Evolutionary conservation across 2,888 invertebrate genomes (phyloP), one percentile per base, ranked within the genome.

Genomic region (Hydraecia micacea): DNA sequence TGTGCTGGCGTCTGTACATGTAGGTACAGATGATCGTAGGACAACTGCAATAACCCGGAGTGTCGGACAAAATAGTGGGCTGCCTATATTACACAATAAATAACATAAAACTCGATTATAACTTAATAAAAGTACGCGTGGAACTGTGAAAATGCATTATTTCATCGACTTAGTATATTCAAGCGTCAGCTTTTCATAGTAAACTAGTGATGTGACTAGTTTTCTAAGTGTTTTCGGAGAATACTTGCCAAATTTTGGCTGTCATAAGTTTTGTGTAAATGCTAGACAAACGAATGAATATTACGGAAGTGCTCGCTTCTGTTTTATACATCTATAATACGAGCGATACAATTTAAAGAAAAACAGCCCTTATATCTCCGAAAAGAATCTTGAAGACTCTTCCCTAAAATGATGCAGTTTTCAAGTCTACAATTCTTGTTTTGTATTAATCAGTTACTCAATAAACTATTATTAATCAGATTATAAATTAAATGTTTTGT

Each of bases 121-220:
- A 88, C 90, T 90, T 91, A 91, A 78, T 82, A 91, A 84, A 81
- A 87, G 79, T 88, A 90, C 86, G 89, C 90, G 80, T 85, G 91
- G 87, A 90, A 90, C 89, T 86, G 79, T 86, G 67, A 83, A 89
- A 92, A 93, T 91, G 90, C 90, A 89, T 86, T 86, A 76, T 78
- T 76, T 75, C 68, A 80, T 65, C 65, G 75, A 66, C 52, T 55
- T 58, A 72, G 25, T 62, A 28, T 63, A 81, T 65, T 49, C 25
- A 79, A 73, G 52, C 73, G 28, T n/a, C 49, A 70, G 32, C 3
- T 78, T 84, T 75, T 76, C 62, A 63, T 62, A 74, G 86, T 36
- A 63, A 78, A 84, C 73, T 86, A 83, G 75, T 75, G 62, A 58
- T 63, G 25, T 79, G 71, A 87, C 84, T 73, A 79, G 75, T 79